Percentiles rank a stretch among this genome's conserved stretches.
phyloP scores from a whole-genome alignment of 35 echinoderm and acorn worm genomes.

The Apostichopus californicus region DNA sequence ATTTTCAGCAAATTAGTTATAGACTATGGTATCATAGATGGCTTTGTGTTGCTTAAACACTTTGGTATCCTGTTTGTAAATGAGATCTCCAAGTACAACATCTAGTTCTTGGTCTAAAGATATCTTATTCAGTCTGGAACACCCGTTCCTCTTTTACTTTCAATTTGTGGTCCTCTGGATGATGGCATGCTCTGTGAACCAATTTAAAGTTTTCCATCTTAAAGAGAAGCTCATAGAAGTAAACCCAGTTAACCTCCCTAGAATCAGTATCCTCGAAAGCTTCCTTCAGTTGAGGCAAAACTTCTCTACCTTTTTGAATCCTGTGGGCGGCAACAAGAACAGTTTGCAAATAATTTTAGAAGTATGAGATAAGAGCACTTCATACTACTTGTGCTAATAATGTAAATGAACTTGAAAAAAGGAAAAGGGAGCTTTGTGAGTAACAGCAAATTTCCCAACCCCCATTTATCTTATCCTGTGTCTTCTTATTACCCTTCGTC shows the following conservation, averaged over 20 bases:
- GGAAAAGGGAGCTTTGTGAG: too few relatives aligned
- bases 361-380: not conserved
- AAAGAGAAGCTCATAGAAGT: not conserved
- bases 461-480: too few relatives aligned
- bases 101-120: too few relatives aligned
- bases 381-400: too few relatives aligned
- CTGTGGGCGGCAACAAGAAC: not conserved
- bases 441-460: too few relatives aligned
- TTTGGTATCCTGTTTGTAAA: too few relatives aligned
- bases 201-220: conserved; percentile 4
- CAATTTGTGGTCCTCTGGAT: not conserved
- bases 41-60: too few relatives aligned
- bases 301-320: not conserved
- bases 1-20: too few relatives aligned
- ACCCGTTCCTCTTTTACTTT: not conserved
- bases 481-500: too few relatives aligned
- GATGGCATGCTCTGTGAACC: not conserved
- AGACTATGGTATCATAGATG: too few relatives aligned
- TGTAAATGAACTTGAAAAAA: too few relatives aligned
- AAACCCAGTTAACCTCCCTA: not conserved
- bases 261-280: not conserved
- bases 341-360: not conserved
- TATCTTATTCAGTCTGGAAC: not conserved
- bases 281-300: not conserved
- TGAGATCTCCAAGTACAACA: too few relatives aligned